Conservation (phyloP, 2,888 invertebrate species). For the Pseudococcus viburni region DNA sequence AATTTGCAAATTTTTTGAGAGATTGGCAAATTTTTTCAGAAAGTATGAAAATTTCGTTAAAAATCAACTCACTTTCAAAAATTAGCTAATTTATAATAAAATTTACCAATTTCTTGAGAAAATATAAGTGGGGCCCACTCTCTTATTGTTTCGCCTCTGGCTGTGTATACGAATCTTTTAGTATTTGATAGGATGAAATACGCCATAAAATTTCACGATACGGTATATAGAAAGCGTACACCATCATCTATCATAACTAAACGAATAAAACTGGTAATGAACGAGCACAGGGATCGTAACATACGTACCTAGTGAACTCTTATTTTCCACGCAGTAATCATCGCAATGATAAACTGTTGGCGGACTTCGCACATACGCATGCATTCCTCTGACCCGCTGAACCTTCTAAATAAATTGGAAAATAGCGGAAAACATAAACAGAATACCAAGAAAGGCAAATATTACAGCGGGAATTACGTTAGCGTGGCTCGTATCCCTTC, state of each 20-base stretch:
- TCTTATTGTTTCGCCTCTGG: too few relatives aligned
- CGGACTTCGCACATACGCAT: neutral
- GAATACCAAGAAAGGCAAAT: slow-evolving; percentile 55
- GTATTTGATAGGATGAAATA: too few relatives aligned
- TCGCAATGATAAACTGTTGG: slow-evolving; percentile 46
- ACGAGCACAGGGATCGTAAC: slow-evolving; percentile 23
- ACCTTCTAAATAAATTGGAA: slow-evolving; percentile 61
- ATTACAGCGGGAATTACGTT: slow-evolving; percentile 49
- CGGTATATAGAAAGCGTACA: neutral
- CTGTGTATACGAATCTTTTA: too few relatives aligned
- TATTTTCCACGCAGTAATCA: slow-evolving; percentile 9
- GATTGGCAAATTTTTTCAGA: too few relatives aligned
- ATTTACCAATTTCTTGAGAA: too few relatives aligned
- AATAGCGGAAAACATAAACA: slow-evolving; percentile 53
- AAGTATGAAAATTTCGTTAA: too few relatives aligned
- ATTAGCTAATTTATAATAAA: too few relatives aligned
- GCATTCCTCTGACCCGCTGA: slow-evolving; percentile 34
- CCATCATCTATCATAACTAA: slow-evolving; percentile 41
- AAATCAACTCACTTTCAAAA: too few relatives aligned
- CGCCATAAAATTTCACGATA: neutral
- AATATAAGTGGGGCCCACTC: too few relatives aligned
- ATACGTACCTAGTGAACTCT: slow-evolving; percentile 6
- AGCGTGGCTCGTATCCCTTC: neutral
- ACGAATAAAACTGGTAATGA: slow-evolving; percentile 43
- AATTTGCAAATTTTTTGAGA: too few relatives aligned